These are phyloP conservation scores for Alentia gelatinosa DNA, from an alignment of 2,888 invertebrate species.

Conservation along the genomic window DNA sequence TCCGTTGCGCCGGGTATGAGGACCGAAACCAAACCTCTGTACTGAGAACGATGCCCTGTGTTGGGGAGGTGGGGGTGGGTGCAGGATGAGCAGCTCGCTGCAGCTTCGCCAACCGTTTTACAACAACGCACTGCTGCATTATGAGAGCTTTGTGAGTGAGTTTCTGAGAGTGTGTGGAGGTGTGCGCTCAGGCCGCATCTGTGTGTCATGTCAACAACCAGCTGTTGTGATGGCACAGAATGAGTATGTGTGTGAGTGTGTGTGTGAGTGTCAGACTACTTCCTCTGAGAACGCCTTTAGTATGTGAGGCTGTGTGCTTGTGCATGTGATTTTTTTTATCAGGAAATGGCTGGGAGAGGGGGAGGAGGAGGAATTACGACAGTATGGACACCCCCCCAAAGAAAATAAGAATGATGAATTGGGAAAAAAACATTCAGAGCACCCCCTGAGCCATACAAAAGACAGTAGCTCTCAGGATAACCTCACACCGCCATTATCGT, in stretches of 20 bases:
- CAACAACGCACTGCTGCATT: background rate
- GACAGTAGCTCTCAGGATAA: no score
- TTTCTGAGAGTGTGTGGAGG: no score
- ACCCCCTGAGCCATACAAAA: no score
- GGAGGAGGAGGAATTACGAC: no score
- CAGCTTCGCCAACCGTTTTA: background rate
- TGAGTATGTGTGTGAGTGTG: background rate
- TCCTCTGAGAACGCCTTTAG: background rate
- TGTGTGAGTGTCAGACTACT: background rate
- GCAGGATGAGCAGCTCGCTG: background rate
- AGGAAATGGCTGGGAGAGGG: background rate
- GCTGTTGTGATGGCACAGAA: slow-evolving; percentile 30
- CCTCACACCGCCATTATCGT: background rate
- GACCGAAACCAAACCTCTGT: background rate
- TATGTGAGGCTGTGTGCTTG: background rate
- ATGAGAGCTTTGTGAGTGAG: background rate
- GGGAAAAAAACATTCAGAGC: no score
- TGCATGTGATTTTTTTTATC: background rate
- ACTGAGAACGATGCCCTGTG: background rate
- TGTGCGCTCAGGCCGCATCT: background rate
- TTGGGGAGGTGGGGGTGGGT: background rate
- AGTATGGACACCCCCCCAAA: no score
- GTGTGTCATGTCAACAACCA: slow-evolving; percentile 15
- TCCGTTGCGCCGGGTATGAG: no score
- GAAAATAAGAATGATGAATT: no score